Conservation (phyloP, 1,140 invertebrate genomes). For the Hestina assimilis region DNA sequence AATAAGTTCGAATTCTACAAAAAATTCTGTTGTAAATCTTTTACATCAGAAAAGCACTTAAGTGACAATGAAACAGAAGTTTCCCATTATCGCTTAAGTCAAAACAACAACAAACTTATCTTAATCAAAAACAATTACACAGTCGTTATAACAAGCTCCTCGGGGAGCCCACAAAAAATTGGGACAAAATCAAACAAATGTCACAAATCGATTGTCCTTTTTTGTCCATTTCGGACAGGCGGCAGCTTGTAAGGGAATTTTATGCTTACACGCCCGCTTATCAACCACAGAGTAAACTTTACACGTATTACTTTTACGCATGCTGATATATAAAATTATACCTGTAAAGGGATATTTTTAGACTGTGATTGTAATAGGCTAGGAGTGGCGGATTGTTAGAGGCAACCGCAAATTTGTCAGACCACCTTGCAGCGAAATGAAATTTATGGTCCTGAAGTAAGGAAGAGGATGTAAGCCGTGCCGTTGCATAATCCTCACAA, state of each 20-base stretch:
- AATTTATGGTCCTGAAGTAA: conserved; percentile 68
- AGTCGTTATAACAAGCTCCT: conserved; percentile 46
- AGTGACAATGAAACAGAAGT: conserved; percentile 3
- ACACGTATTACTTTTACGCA: neutral
- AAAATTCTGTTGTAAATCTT: conserved; percentile 24
- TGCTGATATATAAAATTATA: neutral
- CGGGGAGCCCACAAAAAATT: conserved; percentile 44
- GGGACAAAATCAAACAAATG: conserved; percentile 32
- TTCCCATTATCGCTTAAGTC: conserved; percentile 13
- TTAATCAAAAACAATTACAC: conserved; percentile 58
- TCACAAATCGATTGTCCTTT: conserved; percentile 49
- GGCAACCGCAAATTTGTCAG: conserved; percentile 74
- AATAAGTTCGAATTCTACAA: too few relatives aligned
- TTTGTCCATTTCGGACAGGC: conserved; percentile 40
- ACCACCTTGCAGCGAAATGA: conserved; percentile 70
- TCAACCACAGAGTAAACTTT: conserved; percentile 33
- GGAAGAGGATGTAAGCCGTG: conserved; percentile 65
- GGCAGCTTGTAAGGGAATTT: conserved; percentile 29
- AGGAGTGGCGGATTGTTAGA: conserved; percentile 53
- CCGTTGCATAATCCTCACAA: conserved; percentile 70
- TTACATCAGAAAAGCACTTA: neutral
- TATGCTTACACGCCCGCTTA: conserved; percentile 17
- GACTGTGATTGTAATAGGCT: conserved; percentile 51
- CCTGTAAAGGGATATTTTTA: conserved; percentile 19
- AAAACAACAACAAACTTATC: conserved; percentile 41